Percentiles rank a stretch among this genome's conserved stretches.
Evolutionary conservation across 2,113 vertebrate genomes (phyloP).

Genomic region (Phycodurus eques): DNA sequence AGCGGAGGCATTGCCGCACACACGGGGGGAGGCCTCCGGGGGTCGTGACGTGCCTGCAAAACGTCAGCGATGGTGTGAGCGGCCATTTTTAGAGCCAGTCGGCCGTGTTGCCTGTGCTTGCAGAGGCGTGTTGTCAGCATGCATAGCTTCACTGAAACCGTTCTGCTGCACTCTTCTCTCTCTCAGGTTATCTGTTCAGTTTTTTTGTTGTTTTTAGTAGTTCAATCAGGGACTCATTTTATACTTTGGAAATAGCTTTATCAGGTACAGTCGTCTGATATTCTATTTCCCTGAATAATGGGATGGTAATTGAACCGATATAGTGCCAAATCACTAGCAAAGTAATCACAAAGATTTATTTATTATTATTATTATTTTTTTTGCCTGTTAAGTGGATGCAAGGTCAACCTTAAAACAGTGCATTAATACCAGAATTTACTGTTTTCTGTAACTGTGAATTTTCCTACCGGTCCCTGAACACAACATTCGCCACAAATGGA

Average conservation of each 20-base stretch:
- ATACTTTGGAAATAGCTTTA: too few species aligned
- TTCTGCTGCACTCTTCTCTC: not conserved
- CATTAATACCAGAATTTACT: too few species aligned
- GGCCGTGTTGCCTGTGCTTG: not conserved
- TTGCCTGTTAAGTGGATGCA: not conserved
- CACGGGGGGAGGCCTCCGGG: not conserved
- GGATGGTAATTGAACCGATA: too few species aligned
- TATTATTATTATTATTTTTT: not conserved
- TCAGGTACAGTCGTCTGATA: too few species aligned
- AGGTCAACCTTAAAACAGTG: not conserved
- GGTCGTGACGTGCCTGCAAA: not conserved
- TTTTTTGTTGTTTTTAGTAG: not conserved
- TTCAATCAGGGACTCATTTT: not conserved
- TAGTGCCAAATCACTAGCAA: too few species aligned
- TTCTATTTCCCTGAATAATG: too few species aligned
- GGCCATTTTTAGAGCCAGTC: constrained; percentile 7
- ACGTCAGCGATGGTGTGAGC: not conserved
- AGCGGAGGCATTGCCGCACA: not conserved
- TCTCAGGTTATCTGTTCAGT: not conserved
- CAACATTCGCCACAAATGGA: not conserved
- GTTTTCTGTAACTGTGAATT: not conserved
- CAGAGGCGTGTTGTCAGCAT: constrained; percentile 6
- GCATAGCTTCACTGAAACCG: not conserved
- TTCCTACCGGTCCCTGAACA: not conserved
- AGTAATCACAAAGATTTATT: too few species aligned